Conservation (phyloP, 2,888 invertebrate genomes). For the Cepaea hortensis region DNA sequence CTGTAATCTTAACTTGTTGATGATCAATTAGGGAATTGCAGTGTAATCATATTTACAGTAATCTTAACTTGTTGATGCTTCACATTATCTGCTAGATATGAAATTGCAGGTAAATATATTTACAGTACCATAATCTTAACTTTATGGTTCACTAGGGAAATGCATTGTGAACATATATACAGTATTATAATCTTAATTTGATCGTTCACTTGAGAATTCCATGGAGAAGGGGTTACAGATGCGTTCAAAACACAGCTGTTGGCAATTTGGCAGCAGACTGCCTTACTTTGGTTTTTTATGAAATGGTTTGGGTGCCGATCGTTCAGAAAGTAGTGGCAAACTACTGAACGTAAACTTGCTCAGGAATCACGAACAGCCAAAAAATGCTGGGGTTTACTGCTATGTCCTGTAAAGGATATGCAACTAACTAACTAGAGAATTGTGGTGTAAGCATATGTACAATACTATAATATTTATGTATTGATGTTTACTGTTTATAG, state of each 20-base stretch:
- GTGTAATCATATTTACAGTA: not conserved
- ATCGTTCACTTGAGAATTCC: slow-evolving; percentile 6
- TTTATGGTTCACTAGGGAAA: not conserved
- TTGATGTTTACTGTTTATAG: not conserved
- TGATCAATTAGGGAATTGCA: slow-evolving; percentile 26
- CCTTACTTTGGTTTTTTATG: no score
- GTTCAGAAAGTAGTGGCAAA: no score
- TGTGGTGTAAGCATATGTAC: slow-evolving; percentile 21
- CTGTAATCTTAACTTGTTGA: not conserved
- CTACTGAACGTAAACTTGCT: no score
- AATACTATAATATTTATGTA: not conserved
- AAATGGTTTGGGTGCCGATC: no score
- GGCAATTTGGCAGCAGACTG: no score
- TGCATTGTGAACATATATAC: not conserved
- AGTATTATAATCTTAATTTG: not conserved
- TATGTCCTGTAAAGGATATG: no score
- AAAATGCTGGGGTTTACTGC: no score
- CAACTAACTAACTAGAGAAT: not conserved
- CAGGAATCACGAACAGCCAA: no score
- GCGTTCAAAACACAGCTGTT: no score
- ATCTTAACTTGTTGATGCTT: not conserved
- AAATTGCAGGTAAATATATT: slow-evolving; percentile 28
- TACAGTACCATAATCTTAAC: not conserved
- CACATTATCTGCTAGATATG: not conserved
- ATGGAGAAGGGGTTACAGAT: not conserved